Conservation (phyloP, 2,113 vertebrate genomes). For the Saimiri boliviensis region DNA sequence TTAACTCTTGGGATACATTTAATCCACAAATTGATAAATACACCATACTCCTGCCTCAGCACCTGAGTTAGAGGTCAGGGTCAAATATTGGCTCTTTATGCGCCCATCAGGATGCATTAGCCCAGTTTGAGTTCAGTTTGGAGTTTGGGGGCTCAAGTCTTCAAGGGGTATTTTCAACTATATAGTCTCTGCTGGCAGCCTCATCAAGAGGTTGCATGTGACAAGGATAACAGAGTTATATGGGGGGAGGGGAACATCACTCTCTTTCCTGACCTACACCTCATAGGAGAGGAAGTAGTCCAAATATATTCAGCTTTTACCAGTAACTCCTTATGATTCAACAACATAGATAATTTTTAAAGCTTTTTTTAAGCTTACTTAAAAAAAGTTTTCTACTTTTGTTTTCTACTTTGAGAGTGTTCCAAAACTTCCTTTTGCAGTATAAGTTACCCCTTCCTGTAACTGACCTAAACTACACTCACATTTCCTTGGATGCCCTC, state of each 20-base stretch:
- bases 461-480: background rate
- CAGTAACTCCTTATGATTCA: background rate
- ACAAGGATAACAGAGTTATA: background rate
- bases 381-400: background rate
- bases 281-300: background rate
- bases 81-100: background rate
- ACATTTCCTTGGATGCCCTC: background rate
- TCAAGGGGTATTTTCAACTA: background rate
- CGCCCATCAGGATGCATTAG: background rate
- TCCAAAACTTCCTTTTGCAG: background rate
- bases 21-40: background rate
- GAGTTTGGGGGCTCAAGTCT: background rate
- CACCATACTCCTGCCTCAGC: background rate
- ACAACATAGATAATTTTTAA: background rate
- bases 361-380: background rate
- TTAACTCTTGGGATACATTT: background rate
- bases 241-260: background rate
- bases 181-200: background rate
- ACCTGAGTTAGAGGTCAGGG: background rate
- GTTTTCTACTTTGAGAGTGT: slow-evolving; percentile 12
- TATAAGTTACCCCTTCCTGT: background rate
- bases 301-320: background rate
- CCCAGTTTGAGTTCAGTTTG: background rate
- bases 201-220: background rate
- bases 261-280: background rate